Evolutionary conservation across 2,888 invertebrate genomes (phyloP).

Genomic region (Sthenelais limicola): DNA sequence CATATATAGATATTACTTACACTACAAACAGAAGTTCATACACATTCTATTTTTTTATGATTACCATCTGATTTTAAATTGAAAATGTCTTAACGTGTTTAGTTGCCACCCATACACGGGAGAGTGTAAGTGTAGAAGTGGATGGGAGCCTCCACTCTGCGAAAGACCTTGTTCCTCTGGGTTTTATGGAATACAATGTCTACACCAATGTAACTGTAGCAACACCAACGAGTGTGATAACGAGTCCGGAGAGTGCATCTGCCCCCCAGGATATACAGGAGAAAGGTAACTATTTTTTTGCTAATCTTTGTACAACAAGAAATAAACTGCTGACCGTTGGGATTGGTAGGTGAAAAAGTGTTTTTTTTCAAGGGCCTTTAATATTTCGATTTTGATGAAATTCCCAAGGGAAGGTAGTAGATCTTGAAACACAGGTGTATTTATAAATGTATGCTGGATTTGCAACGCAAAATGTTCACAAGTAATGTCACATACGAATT

Average conservation of each 20-base stretch:
- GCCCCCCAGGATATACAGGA: constrained; percentile 48
- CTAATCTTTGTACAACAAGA: too few species aligned
- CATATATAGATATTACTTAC: not conserved
- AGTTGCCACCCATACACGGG: constrained; percentile 51
- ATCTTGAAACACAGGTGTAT: too few species aligned
- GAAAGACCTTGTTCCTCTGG: constrained; percentile 50
- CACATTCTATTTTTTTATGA: not conserved
- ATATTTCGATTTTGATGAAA: too few species aligned
- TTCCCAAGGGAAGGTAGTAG: too few species aligned
- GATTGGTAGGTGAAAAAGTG: too few species aligned
- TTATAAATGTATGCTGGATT: too few species aligned
- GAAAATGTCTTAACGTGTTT: not conserved
- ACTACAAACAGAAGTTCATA: not conserved
- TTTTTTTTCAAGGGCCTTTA: too few species aligned
- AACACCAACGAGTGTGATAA: constrained; percentile 56
- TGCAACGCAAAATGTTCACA: too few species aligned
- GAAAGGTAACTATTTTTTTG: constrained; percentile 35
- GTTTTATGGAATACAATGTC: constrained; percentile 55
- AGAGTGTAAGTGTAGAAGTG: constrained; percentile 56
- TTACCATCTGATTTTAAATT: not conserved
- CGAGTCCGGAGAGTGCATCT: constrained; percentile 56
- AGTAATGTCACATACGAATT: too few species aligned
- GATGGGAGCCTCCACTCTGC: constrained; percentile 46
- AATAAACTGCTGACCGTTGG: too few species aligned
- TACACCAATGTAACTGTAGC: constrained; percentile 54